Evolutionary conservation across 2,888 invertebrate genomes (phyloP), one percentile per base, ranked within the genome.

Genomic region (Proisotoma minuta): DNA sequence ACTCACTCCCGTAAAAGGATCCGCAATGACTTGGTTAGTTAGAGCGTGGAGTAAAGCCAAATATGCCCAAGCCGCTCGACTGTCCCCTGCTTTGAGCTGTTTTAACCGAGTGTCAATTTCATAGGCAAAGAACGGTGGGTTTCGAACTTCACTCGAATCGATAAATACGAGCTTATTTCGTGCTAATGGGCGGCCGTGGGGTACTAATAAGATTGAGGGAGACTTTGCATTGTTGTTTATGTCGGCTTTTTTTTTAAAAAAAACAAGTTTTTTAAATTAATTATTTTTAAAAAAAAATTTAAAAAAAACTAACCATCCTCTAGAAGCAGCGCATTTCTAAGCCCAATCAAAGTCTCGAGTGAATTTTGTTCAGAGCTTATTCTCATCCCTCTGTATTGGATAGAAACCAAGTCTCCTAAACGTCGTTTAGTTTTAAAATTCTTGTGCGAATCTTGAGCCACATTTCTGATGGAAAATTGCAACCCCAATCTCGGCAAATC

Each of bases 311-410:
- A 34, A 34, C 8, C 34, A 34, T 15, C 64, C 40, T 60, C 60
- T 10, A 64, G 49, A 20, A 64, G 22, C 12, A 64, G 40, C 40
- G 60, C 64, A 40, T 49, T 29, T 24, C 43, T 49, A 1, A 64
- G 58, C 22, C 64, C 64, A 48, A 64, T 18, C 29, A 64, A 49
- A 2, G 64, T 64, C 15, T 43, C 27, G 22, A 64, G 34, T 18
- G 8, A 10, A 10, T 40, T 34, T 49, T 56, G 59, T 5, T 1
- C 22, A 15, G 15, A 1, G 22, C 39, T 27, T 5, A 64, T 58
- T 58, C 57, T 59, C 64, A 64, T 64, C 22, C 64, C 64, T 5
- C 58, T 47, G 15, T 58, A 64, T 50, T 64, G 60, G 22, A 53
- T 57, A 1, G 64, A 64, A 8, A 20, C 20, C 24, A 63, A 28